A percentile compares a stretch with the other conserved stretches of the same genome.
phyloP scores from a whole-genome alignment of 1,140 invertebrate genomes.

The Aphaenogaster floridana region DNA sequence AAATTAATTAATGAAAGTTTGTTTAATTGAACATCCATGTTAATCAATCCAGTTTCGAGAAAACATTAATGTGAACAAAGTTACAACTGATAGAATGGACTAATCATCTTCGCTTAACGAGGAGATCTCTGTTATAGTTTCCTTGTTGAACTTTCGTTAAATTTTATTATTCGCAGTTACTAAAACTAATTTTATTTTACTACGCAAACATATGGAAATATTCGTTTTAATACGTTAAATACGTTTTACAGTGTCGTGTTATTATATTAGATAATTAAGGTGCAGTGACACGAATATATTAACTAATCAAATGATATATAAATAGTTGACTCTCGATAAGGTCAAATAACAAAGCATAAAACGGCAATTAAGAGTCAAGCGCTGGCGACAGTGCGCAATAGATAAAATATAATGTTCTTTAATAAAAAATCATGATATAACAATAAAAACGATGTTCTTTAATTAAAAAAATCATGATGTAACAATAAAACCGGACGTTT shows the following conservation, averaged over 20 bases:
- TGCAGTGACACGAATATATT: background rate
- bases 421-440: too few relatives aligned
- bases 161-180: background rate
- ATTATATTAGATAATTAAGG: background rate
- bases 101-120: background rate
- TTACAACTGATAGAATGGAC: background rate
- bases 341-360: too few relatives aligned
- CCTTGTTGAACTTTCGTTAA: background rate
- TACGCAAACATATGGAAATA: background rate
- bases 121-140: background rate
- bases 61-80: background rate
- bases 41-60: background rate
- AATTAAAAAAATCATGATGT: too few relatives aligned
- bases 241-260: background rate
- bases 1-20: constrained; percentile 17
- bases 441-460: too few relatives aligned
- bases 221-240: too few relatives aligned
- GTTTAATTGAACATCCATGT: background rate
- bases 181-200: constrained; percentile 31
- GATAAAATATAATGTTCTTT: too few relatives aligned
- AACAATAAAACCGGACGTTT: too few relatives aligned
- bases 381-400: too few relatives aligned
- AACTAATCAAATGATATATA: background rate
- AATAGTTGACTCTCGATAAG: too few relatives aligned
- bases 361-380: too few relatives aligned